Evolutionary conservation across 1,140 invertebrate genomes (phyloP).

Genomic region (Lycorma delicatula): DNA sequence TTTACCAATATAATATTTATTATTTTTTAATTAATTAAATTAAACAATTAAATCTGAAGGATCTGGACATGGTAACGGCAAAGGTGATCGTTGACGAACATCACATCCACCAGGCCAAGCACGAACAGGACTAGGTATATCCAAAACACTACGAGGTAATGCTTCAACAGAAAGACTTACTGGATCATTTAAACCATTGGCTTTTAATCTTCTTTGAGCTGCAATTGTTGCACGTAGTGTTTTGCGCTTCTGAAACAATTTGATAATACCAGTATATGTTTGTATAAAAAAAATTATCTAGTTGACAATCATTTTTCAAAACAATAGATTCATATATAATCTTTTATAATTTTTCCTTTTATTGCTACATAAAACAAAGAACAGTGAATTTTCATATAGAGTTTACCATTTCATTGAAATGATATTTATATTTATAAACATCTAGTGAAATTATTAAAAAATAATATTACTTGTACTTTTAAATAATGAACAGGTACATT

Average conservation of each 20-base stretch:
- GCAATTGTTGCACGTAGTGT: slow-evolving; percentile 64
- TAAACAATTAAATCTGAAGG: slow-evolving; percentile 10
- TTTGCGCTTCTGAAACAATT: slow-evolving; percentile 63
- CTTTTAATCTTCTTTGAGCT: slow-evolving; percentile 64
- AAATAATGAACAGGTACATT: no score
- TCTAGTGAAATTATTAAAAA: no score
- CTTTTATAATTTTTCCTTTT: neutral
- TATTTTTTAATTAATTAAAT: no score
- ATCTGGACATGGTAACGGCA: slow-evolving; percentile 7
- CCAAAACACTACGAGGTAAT: slow-evolving; percentile 28
- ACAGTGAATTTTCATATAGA: no score
- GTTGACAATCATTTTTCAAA: no score
- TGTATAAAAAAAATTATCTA: no score
- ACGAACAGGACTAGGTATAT: slow-evolving; percentile 28
- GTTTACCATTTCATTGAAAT: no score
- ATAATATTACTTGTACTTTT: no score
- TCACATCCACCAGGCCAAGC: slow-evolving; percentile 21
- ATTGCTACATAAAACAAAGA: neutral
- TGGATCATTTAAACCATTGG: slow-evolving; percentile 66
- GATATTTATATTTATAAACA: no score
- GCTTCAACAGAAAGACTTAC: slow-evolving; percentile 65
- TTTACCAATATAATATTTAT: no score
- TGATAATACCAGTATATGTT: neutral
- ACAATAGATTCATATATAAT: no score
- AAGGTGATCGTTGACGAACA: slow-evolving; percentile 16